These are phyloP conservation scores for Ageneiosus marmoratus DNA, from an alignment of 2,113 vertebrate species.

Conservation along the genomic window DNA sequence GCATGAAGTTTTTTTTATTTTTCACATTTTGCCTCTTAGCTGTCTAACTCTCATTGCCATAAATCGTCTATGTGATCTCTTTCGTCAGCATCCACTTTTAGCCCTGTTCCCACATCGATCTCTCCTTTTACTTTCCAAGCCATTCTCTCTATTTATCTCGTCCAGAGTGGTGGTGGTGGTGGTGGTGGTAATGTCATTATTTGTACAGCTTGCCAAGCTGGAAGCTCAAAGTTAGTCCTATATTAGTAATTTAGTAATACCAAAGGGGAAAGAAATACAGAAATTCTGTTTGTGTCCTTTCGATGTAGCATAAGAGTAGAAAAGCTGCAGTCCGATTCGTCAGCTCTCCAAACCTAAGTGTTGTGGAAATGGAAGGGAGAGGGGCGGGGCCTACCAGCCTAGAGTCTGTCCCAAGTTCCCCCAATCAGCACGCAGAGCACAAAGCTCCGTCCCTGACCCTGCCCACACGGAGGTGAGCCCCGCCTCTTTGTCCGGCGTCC, in stretches of 20 bases:
- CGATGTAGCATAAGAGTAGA: conserved; percentile 67
- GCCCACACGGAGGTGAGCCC: conserved; percentile 55
- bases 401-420: conserved; percentile 61
- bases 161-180: conserved; percentile 2
- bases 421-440: conserved; percentile 57
- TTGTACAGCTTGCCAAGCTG: conserved; percentile 23
- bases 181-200: no score
- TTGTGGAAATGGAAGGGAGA: conserved; percentile 60
- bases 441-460: conserved; percentile 56
- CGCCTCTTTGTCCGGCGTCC: conserved; percentile 55
- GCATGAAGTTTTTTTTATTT: conserved; percentile 41
- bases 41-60: conserved; percentile 41
- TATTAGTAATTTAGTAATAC: not conserved
- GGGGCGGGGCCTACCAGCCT: conserved; percentile 59
- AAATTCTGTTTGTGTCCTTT: conserved; percentile 60
- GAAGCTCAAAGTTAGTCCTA: conserved; percentile 21
- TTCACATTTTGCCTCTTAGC: not conserved
- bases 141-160: conserved; percentile 43
- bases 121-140: conserved; percentile 57
- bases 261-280: not conserved
- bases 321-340: conserved; percentile 63
- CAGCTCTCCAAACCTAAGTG: conserved; percentile 68
- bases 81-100: conserved; percentile 40
- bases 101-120: conserved; percentile 43
- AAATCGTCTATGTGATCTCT: conserved; percentile 33